These are phyloP conservation scores for Felis chaus DNA, from an alignment of 2,113 vertebrate species.

Conservation along the genomic window DNA sequence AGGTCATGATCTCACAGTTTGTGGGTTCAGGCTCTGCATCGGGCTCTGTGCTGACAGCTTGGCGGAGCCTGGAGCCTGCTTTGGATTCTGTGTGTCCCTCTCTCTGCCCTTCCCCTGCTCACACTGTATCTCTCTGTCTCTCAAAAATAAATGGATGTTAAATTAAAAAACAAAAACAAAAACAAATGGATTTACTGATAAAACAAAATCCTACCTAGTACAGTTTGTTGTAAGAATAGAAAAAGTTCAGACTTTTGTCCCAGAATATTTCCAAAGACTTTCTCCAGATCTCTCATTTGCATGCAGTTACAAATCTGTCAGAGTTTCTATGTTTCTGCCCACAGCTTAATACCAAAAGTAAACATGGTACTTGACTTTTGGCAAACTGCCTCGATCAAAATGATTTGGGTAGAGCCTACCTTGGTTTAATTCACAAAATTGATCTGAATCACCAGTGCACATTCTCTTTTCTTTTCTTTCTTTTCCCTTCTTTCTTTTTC, in stretches of 20 bases:
- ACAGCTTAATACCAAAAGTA: neutral
- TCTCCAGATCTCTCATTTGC: neutral
- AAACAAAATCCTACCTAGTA: neutral
- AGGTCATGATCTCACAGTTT: too few relatives aligned
- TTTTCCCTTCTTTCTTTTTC: too few relatives aligned
- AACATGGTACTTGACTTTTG: neutral
- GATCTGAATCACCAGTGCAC: neutral
- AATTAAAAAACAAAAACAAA: too few relatives aligned
- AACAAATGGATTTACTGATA: neutral
- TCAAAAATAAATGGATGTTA: too few relatives aligned
- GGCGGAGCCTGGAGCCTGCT: too few relatives aligned
- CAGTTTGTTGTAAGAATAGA: neutral
- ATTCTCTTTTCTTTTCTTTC: neutral
- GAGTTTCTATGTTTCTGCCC: neutral
- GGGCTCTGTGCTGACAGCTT: too few relatives aligned
- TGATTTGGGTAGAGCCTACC: neutral
- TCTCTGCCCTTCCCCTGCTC: too few relatives aligned
- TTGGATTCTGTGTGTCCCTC: too few relatives aligned
- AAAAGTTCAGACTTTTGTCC: neutral
- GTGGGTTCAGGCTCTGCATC: too few relatives aligned
- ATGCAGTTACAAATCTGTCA: neutral
- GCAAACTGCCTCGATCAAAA: neutral
- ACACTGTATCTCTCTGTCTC: too few relatives aligned
- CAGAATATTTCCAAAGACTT: neutral
- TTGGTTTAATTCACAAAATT: neutral